These are phyloP conservation scores for Asteroscopus sphinx DNA, from an alignment of 2,888 invertebrate genomes.

Conservation along the genomic window DNA sequence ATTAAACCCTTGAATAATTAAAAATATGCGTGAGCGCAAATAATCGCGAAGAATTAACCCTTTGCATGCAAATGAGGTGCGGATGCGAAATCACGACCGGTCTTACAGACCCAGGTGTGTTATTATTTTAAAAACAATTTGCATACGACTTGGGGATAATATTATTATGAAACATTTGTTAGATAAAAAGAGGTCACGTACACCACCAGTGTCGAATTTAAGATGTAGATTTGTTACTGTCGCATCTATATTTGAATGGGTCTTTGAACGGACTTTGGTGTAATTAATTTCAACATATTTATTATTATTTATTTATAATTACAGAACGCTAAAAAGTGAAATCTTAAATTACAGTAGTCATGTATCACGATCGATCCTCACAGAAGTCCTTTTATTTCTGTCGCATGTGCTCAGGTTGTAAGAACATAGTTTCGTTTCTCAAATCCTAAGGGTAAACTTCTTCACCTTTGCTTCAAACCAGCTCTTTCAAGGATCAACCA, in stretches of 20 bases:
- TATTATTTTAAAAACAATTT: slow-evolving; percentile 76
- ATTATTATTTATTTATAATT: no score
- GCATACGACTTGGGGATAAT: slow-evolving; percentile 61
- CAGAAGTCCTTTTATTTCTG: no score
- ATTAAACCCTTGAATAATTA: slow-evolving; percentile 90
- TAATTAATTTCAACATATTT: no score
- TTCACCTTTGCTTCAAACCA: no score
- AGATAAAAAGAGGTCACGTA: slow-evolving; percentile 53
- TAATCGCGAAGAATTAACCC: slow-evolving; percentile 88
- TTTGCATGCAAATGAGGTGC: slow-evolving; percentile 84
- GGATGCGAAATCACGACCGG: slow-evolving; percentile 82
- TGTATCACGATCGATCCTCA: no score
- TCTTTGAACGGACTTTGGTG: no score
- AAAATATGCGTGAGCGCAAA: slow-evolving; percentile 88
- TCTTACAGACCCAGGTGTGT: slow-evolving; percentile 79
- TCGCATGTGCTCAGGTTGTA: no score
- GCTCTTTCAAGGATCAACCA: no score
- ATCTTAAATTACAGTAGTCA: no score
- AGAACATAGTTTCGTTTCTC: no score
- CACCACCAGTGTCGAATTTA: slow-evolving; percentile 22
- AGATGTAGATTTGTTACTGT: slow-evolving; percentile 12
- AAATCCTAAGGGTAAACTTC: no score
- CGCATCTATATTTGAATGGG: background rate
- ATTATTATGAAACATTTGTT: slow-evolving; percentile 46
- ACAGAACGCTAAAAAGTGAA: no score